Conservation (phyloP, 2,113 vertebrate genomes). For the Dasyornis broadbenti region DNA sequence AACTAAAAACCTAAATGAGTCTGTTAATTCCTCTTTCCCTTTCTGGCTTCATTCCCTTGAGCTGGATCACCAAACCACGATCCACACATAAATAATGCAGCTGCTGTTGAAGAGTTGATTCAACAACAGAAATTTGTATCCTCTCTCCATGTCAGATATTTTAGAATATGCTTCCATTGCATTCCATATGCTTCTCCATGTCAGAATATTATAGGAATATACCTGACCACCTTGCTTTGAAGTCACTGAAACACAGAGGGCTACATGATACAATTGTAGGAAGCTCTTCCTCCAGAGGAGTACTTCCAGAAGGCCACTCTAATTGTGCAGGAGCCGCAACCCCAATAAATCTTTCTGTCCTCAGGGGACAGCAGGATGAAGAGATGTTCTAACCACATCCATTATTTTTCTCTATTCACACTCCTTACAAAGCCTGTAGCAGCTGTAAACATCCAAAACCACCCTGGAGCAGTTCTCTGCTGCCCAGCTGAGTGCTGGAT, state of each 20-base stretch:
- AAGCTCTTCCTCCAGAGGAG: constrained; percentile 15
- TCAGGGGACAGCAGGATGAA: background rate
- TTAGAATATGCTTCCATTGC: no score
- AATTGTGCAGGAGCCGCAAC: background rate
- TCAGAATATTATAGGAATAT: background rate
- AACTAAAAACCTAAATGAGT: background rate
- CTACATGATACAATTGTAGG: background rate
- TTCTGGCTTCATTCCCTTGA: background rate
- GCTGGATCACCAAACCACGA: constrained; percentile 10
- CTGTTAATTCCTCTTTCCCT: background rate
- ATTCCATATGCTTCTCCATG: no score
- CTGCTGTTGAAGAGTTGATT: background rate
- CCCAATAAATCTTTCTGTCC: background rate
- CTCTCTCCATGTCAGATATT: background rate
- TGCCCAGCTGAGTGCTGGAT: background rate
- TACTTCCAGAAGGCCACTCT: constrained; percentile 5
- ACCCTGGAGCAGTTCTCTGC: background rate
- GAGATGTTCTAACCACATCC: constrained; percentile 13
- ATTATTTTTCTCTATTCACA: background rate
- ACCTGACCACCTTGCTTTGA: constrained; percentile 17
- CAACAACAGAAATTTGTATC: background rate
- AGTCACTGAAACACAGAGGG: background rate
- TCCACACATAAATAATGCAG: constrained; percentile 23
- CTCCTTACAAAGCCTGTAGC: background rate
- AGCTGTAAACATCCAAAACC: background rate